Conservation (phyloP, 2,888 invertebrate genomes). For the Ophion slaviceki region DNA sequence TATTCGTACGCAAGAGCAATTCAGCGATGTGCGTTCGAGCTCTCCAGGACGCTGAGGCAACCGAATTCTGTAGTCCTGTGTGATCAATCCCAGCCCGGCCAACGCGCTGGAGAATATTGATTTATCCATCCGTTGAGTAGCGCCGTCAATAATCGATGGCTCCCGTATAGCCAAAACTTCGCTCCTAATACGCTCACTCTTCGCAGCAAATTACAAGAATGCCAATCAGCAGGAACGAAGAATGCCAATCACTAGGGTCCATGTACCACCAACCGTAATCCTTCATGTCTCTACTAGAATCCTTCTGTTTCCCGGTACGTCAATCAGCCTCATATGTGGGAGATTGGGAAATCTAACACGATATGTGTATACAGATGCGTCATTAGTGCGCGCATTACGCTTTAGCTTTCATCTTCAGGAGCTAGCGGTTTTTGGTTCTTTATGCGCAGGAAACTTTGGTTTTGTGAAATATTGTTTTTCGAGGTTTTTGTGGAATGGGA, state of each 20-base stretch:
- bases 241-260: conserved; percentile 5
- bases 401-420: too few species aligned
- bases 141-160: conserved; percentile 17
- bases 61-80: conserved; percentile 15
- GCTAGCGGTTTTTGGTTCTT: too few species aligned
- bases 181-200: conserved; percentile 16
- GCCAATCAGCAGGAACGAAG: background rate
- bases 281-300: background rate
- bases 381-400: background rate
- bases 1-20: conserved; percentile 25
- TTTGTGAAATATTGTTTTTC: too few species aligned
- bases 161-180: background rate
- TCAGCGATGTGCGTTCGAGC: conserved; percentile 21
- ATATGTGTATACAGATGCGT: background rate
- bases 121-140: conserved; percentile 19
- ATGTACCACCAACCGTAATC: background rate
- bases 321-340: background rate
- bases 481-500: too few species aligned
- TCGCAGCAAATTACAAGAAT: background rate
- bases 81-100: conserved; percentile 23
- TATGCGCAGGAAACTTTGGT: too few species aligned
- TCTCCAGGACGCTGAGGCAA: conserved; percentile 2
- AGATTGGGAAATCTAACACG: background rate
- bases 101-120: conserved; percentile 37
- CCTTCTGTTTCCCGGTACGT: background rate